These are phyloP conservation scores for Prunella strophiata DNA, from an alignment of 2,797 vertebrate genomes.

Conservation along the genomic window DNA sequence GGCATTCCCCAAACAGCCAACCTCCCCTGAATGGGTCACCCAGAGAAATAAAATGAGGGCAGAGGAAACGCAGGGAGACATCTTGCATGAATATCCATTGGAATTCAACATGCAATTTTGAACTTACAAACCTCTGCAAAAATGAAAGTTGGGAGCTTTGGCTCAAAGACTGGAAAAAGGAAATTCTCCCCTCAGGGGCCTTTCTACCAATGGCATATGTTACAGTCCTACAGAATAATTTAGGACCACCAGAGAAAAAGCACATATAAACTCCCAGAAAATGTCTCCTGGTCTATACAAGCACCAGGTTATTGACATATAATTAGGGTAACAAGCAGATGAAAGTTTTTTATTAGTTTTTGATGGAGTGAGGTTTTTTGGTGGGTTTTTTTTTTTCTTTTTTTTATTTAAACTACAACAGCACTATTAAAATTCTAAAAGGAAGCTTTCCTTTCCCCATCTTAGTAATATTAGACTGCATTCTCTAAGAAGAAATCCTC, in stretches of 20 bases:
- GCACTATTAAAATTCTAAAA: neutral
- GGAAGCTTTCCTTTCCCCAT: neutral
- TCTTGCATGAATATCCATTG: neutral
- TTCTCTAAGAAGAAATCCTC: neutral
- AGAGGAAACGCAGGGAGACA: neutral
- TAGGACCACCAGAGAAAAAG: neutral
- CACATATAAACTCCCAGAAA: neutral
- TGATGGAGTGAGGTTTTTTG: neutral
- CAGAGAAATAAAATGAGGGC: neutral
- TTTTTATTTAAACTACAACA: neutral
- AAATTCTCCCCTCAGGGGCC: neutral
- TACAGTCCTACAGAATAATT: neutral
- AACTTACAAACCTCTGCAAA: neutral
- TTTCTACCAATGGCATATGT: neutral
- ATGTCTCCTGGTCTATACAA: neutral
- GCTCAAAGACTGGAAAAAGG: neutral
- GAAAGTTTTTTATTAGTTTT: neutral
- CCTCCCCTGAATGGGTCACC: neutral
- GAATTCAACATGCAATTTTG: neutral
- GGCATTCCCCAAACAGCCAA: neutral
- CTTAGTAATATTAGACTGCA: neutral
- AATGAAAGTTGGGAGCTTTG: neutral
- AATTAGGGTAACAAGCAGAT: neutral
- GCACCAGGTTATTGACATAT: neutral
- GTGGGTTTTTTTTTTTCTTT: fast-evolving